Conservation (phyloP, 2,797 vertebrate species). For the Gorsachius magnificus region DNA sequence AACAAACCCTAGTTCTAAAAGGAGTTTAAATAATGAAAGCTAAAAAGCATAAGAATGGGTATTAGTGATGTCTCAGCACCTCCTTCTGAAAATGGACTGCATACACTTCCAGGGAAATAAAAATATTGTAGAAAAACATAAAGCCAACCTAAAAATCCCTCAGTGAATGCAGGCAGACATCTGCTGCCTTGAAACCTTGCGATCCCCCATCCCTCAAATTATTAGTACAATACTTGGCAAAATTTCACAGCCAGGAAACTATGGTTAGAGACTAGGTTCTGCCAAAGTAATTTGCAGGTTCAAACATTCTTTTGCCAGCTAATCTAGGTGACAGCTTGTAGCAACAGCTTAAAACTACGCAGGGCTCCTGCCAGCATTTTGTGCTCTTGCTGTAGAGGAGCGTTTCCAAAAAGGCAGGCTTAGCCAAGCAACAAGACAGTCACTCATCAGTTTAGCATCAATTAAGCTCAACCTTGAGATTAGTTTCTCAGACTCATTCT, state of each 20-base stretch:
- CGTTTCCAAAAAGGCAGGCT: neutral
- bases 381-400: neutral
- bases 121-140: neutral
- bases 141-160: neutral
- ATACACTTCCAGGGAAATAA: neutral
- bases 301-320: constrained; percentile 1
- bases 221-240: neutral
- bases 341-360: neutral
- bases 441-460: neutral
- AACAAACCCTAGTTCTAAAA: neutral
- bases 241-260: neutral
- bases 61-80: neutral
- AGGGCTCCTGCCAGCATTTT: neutral
- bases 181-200: neutral
- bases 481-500: neutral
- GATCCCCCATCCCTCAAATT: neutral
- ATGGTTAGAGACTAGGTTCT: neutral
- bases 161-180: neutral
- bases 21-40: neutral
- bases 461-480: neutral
- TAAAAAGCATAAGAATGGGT: neutral
- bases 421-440: neutral
- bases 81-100: neutral
- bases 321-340: constrained; percentile 40
- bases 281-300: constrained; percentile 25